Percentiles rank a stretch among this genome's conserved stretches.
Evolutionary conservation across 2,888 invertebrate species (phyloP).

Genomic region (Stenchaetothrips biformis): DNA sequence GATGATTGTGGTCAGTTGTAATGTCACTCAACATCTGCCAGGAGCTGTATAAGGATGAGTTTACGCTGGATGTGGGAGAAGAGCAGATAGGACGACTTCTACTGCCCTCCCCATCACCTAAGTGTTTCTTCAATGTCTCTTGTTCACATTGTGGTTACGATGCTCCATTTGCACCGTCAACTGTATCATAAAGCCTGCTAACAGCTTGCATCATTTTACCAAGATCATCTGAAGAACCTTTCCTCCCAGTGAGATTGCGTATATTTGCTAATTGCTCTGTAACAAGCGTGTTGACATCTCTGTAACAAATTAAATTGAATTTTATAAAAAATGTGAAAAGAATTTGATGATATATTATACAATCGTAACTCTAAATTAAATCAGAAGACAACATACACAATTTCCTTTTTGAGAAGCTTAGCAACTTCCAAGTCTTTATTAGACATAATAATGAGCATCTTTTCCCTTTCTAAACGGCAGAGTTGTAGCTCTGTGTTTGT

Average conservation of each 20-base stretch:
- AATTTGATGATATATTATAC: not conserved
- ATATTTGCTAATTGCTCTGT: not conserved
- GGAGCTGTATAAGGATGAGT: not conserved
- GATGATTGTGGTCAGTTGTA: not conserved
- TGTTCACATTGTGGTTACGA: not conserved
- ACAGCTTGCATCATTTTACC: not conserved
- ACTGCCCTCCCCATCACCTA: not conserved
- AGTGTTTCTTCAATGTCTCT: not conserved
- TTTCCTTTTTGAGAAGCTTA: not conserved
- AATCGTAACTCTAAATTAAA: not conserved
- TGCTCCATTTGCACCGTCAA: not conserved
- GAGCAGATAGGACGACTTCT: not conserved
- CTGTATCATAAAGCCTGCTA: not conserved
- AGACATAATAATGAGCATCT: not conserved
- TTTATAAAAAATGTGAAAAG: not conserved
- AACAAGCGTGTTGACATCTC: not conserved
- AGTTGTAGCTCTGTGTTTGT: not conserved
- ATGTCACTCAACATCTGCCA: conserved; percentile 13
- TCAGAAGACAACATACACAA: not conserved
- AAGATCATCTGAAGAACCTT: not conserved
- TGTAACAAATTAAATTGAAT: not conserved
- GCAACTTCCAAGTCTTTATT: conserved; percentile 7
- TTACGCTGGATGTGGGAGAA: not conserved
- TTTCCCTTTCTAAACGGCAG: not conserved
- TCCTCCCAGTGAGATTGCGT: not conserved